Conservation (phyloP, 2,797 vertebrate species). For the Myotis vivesi region DNA sequence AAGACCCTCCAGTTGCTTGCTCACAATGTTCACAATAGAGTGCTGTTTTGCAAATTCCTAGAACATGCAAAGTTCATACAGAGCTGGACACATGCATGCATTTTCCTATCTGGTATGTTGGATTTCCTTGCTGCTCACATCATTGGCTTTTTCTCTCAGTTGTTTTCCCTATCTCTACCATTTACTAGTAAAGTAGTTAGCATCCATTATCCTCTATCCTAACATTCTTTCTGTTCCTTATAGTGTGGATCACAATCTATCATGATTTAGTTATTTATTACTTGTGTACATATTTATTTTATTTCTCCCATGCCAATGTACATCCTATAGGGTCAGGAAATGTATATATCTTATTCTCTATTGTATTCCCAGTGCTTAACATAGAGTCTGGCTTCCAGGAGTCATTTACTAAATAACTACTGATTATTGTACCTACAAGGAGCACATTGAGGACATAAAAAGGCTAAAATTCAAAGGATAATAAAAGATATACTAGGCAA, state of each 20-base stretch:
- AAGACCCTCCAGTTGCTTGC: neutral
- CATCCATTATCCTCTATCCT: neutral
- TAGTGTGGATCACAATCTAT: neutral
- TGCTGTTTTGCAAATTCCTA: neutral
- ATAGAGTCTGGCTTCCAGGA: neutral
- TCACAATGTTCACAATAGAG: neutral
- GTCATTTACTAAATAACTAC: neutral
- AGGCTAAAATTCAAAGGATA: neutral
- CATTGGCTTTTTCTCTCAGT: neutral
- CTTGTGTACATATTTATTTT: neutral
- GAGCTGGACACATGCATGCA: accelerated
- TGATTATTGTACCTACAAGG: neutral
- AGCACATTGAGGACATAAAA: neutral
- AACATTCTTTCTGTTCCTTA: neutral
- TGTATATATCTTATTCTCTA: neutral
- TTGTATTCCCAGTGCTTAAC: neutral
- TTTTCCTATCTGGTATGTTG: neutral
- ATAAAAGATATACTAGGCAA: neutral
- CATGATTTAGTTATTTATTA: neutral
- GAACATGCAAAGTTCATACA: neutral
- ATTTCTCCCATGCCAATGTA: neutral
- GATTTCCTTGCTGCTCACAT: neutral
- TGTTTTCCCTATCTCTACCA: neutral
- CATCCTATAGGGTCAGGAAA: neutral
- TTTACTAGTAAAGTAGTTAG: neutral